Percentiles rank a stretch among this genome's conserved stretches.
phyloP scores from a whole-genome alignment of 1,140 invertebrate species.

The Oreohelix idahoensis region DNA sequence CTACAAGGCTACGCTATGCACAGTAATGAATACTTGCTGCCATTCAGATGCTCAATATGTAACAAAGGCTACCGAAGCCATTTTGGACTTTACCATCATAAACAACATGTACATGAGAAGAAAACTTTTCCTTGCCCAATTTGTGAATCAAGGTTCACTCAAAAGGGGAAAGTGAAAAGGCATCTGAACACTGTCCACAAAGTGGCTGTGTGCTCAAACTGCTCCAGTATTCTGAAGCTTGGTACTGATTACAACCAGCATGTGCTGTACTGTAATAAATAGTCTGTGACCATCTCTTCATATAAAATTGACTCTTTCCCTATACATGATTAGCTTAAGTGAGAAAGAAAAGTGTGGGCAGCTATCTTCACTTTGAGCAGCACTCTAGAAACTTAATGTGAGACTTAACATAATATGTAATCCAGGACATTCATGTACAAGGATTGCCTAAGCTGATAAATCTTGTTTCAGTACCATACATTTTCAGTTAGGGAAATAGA shows the following conservation, averaged over 20 bases:
- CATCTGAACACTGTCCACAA: constrained; percentile 25
- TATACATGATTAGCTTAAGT: no score
- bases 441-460: no score
- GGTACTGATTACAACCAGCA: constrained; percentile 30
- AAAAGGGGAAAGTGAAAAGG: constrained; percentile 21
- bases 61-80: constrained; percentile 22
- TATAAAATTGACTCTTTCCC: no score
- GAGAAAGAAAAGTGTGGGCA: no score
- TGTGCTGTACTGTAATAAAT: constrained; percentile 20
- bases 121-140: constrained; percentile 32
- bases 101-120: constrained; percentile 9
- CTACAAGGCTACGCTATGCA: background rate
- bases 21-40: background rate
- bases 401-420: no score
- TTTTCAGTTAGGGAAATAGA: no score
- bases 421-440: no score
- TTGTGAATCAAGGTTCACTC: constrained; percentile 26
- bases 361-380: no score
- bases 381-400: no score
- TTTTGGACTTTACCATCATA: constrained; percentile 20
- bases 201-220: background rate
- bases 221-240: constrained; percentile 3
- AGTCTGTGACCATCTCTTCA: background rate
- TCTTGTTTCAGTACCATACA: no score
- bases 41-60: constrained; percentile 23